Conservation (phyloP, 2,113 vertebrate species). For the Ascaphus truei region DNA sequence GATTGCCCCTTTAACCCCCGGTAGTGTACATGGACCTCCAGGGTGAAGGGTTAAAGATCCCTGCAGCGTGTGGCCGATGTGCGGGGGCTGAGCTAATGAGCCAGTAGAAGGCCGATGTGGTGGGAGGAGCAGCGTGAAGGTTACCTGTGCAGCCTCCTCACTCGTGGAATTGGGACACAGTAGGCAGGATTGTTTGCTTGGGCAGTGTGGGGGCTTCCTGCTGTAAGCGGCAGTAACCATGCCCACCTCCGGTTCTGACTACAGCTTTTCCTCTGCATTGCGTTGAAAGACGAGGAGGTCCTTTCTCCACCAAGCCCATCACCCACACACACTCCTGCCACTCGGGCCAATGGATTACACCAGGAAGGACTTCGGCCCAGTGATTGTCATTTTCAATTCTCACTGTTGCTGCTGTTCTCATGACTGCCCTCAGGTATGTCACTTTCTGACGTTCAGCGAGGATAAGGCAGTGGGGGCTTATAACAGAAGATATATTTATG, state of each 20-base stretch:
- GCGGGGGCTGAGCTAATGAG: not conserved
- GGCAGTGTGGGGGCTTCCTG: not conserved
- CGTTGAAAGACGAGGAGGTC: conserved; percentile 43
- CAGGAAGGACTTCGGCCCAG: conserved; percentile 65
- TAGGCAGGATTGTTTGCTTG: not conserved
- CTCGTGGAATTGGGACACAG: not conserved
- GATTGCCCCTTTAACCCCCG: too few species aligned
- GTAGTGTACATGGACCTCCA: too few species aligned
- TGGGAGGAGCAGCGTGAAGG: not conserved
- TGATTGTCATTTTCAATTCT: conserved; percentile 71
- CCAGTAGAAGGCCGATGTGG: too few species aligned
- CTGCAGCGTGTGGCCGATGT: too few species aligned
- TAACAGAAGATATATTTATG: too few species aligned
- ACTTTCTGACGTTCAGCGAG: too few species aligned
- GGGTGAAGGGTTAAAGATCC: too few species aligned
- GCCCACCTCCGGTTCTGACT: conserved; percentile 43
- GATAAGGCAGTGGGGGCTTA: too few species aligned
- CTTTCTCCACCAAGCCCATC: not conserved
- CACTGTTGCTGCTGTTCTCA: conserved; percentile 67
- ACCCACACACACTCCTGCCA: not conserved
- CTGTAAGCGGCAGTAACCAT: conserved; percentile 41
- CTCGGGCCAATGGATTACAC: conserved; percentile 65
- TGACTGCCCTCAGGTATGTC: conserved; percentile 65
- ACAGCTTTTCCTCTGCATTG: conserved; percentile 60
- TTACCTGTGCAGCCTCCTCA: not conserved